These are phyloP conservation scores for Phasianus colchicus DNA, from an alignment of 2,113 vertebrate genomes.

Conservation along the genomic window DNA sequence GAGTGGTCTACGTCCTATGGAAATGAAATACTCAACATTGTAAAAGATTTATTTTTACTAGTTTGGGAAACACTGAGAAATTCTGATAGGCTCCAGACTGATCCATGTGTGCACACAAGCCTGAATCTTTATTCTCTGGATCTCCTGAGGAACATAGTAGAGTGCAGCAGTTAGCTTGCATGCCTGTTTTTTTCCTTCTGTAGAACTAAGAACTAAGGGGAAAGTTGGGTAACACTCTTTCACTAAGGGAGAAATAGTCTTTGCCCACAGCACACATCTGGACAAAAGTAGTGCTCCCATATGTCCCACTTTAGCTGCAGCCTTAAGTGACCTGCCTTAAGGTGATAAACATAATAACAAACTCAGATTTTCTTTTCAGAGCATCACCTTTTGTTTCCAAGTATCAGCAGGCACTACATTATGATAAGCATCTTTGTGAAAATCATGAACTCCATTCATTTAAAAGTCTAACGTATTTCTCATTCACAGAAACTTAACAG, in stretches of 20 bases:
- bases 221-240: background rate
- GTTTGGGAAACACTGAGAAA: too few relatives aligned
- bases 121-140: background rate
- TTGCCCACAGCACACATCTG: background rate
- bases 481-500: background rate
- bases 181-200: background rate
- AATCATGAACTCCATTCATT: background rate
- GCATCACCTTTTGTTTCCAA: background rate
- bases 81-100: background rate
- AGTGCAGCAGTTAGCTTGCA: background rate
- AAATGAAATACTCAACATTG: background rate
- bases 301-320: background rate
- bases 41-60: background rate
- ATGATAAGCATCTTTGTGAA: background rate
- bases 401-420: background rate
- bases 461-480: background rate
- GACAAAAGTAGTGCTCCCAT: background rate
- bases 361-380: background rate
- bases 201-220: background rate
- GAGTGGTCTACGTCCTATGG: background rate
- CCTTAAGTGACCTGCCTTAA: background rate
- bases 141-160: background rate
- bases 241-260: background rate
- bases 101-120: background rate
- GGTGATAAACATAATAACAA: background rate